These are phyloP conservation scores for Lynx canadensis DNA, from an alignment of 2,113 vertebrate genomes.

Conservation along the genomic window DNA sequence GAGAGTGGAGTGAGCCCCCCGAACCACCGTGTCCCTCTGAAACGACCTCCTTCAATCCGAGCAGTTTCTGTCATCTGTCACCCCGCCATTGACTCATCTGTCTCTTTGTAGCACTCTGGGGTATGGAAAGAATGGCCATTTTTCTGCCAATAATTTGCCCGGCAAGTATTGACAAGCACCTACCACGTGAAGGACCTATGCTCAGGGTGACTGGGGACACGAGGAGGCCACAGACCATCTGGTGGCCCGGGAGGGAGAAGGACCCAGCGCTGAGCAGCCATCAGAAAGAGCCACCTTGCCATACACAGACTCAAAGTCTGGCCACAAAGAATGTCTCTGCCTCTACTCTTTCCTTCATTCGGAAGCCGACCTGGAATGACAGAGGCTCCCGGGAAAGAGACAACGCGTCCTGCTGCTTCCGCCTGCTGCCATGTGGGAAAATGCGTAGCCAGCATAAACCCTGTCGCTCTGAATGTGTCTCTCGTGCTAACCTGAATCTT, in stretches of 20 bases:
- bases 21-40: rapidly evolving
- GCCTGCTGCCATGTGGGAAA: neutral
- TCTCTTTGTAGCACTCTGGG: neutral
- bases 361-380: neutral
- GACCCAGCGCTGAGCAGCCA: no score
- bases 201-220: neutral
- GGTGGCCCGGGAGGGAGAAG: neutral
- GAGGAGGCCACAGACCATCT: no score
- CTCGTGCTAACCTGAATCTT: neutral
- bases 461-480: neutral
- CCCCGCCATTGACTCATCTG: no score
- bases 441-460: neutral
- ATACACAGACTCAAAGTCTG: neutral
- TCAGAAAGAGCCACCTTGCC: neutral
- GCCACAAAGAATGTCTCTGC: neutral
- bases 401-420: rapidly evolving
- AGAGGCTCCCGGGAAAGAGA: neutral
- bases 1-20: neutral
- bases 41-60: neutral
- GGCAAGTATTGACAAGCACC: neutral
- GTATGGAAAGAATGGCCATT: rapidly evolving
- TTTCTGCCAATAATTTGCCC: neutral
- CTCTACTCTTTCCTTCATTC: no score
- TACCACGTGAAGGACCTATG: rapidly evolving
- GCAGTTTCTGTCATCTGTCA: neutral